Conservation (phyloP, 30 jellyfish, hydroid and myxozoan species). For the Haliclystus octoradiatus region DNA sequence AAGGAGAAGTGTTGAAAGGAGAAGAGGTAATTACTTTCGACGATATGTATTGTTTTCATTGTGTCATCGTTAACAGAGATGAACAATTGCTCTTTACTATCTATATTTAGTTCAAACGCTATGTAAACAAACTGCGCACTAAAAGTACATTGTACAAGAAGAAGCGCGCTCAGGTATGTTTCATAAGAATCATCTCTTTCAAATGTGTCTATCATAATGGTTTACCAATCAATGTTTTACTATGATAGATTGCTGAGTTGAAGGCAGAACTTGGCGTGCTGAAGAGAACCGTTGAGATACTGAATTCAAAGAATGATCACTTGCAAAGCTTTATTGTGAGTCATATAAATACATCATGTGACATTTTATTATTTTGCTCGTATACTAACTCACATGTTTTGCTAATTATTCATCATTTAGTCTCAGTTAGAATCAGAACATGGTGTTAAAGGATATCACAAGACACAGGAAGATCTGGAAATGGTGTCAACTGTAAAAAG, state of each 20-base stretch:
- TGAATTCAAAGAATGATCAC: slow-evolving; percentile 60
- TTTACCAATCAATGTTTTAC: background rate
- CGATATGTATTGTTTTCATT: background rate
- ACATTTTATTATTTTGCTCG: background rate
- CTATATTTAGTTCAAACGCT: slow-evolving; percentile 79
- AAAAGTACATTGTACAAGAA: slow-evolving; percentile 84
- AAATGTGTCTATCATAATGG: background rate
- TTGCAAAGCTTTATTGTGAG: slow-evolving; percentile 73
- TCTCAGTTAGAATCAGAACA: slow-evolving; percentile 82
- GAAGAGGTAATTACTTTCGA: slow-evolving; percentile 50
- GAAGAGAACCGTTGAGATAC: slow-evolving; percentile 71
- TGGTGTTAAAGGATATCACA: slow-evolving; percentile 92
- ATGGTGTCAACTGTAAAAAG: slow-evolving; percentile 89
- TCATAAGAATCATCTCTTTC: too few species aligned
- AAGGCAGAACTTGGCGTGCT: slow-evolving; percentile 94
- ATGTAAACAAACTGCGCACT: slow-evolving; percentile 81
- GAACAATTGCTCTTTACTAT: background rate
- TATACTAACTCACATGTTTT: background rate
- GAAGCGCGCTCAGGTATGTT: slow-evolving; percentile 82
- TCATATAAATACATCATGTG: background rate
- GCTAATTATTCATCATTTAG: slow-evolving; percentile 9
- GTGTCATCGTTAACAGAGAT: background rate
- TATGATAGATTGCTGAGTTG: slow-evolving; percentile 72
- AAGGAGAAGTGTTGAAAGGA: slow-evolving; percentile 82
- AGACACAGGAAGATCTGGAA: slow-evolving; percentile 92